Evolutionary conservation across 2,888 invertebrate genomes (phyloP).

Genomic region (Athalia cordata): DNA sequence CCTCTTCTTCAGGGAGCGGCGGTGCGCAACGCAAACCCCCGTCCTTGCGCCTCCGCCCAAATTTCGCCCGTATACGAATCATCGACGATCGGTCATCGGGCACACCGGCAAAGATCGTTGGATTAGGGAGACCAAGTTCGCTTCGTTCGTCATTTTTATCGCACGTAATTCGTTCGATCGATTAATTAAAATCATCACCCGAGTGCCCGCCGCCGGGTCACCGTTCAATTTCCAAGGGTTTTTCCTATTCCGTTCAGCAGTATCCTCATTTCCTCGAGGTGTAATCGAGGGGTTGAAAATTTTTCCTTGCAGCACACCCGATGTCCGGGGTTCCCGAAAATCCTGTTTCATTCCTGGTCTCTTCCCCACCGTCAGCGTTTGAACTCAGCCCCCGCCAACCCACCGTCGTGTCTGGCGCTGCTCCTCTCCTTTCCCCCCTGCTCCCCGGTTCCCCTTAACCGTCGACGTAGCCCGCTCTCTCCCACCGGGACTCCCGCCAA

Average conservation of each 20-base stretch:
- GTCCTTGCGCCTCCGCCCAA: neutral
- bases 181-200: too few species aligned
- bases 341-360: conserved; percentile 8
- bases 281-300: neutral
- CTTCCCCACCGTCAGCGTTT: conserved; percentile 29
- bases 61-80: too few species aligned
- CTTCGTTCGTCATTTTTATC: too few species aligned
- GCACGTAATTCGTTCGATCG: too few species aligned
- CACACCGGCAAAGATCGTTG: too few species aligned
- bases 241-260: too few species aligned
- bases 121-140: too few species aligned
- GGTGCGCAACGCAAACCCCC: neutral
- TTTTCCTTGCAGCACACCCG: neutral
- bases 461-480: neutral
- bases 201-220: too few species aligned
- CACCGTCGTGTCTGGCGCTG: conserved; percentile 31
- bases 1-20: neutral
- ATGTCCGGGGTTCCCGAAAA: conserved; percentile 19
- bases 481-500: conserved; percentile 13
- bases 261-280: neutral
- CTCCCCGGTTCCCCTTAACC: neutral
- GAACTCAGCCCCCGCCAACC: neutral
- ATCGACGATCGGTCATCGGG: too few species aligned
- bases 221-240: too few species aligned
- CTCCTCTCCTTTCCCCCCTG: conserved; percentile 4